phyloP scores from a whole-genome alignment of 2,888 invertebrate genomes.

The Caenorhabditis sp. region DNA sequence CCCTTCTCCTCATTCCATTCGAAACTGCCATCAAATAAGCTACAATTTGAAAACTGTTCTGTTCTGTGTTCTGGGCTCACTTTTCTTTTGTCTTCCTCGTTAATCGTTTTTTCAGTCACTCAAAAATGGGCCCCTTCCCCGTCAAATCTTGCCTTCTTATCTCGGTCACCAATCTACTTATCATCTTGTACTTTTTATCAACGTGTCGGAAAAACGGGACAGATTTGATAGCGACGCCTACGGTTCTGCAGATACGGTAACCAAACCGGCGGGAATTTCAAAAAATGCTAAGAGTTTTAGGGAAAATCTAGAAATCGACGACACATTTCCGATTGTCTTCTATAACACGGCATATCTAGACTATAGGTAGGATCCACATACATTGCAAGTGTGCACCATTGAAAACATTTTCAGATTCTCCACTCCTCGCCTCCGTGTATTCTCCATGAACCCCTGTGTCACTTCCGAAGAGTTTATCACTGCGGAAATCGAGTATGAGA shows the following conservation, averaged over 20 bases:
- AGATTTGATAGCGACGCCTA: constrained; percentile 5
- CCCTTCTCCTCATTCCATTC: too few species aligned
- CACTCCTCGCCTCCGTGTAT: constrained; percentile 50
- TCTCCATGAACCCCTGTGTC: constrained; percentile 58
- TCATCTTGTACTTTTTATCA: constrained; percentile 41
- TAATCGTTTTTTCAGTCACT: constrained; percentile 14
- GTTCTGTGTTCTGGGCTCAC: neutral
- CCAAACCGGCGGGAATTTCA: too few species aligned
- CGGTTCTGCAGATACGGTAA: constrained; percentile 55
- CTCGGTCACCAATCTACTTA: constrained; percentile 37
- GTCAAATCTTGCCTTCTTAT: constrained; percentile 60
- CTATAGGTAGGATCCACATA: constrained; percentile 26
- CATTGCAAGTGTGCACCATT: neutral
- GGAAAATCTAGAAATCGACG: constrained; percentile 47
- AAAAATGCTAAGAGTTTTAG: too few species aligned
- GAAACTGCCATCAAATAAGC: constrained; percentile 30
- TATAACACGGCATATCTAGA: constrained; percentile 51
- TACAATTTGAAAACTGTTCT: constrained; percentile 6
- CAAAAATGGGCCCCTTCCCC: constrained; percentile 30
- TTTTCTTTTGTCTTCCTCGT: neutral
- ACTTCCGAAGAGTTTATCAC: constrained; percentile 29
- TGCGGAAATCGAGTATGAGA: neutral
- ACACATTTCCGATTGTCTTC: constrained; percentile 51
- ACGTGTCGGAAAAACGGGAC: constrained; percentile 17
- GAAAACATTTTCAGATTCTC: constrained; percentile 20